phyloP scores from a whole-genome alignment of 2,888 invertebrate genomes.

The Lasioglossum malachurum region DNA sequence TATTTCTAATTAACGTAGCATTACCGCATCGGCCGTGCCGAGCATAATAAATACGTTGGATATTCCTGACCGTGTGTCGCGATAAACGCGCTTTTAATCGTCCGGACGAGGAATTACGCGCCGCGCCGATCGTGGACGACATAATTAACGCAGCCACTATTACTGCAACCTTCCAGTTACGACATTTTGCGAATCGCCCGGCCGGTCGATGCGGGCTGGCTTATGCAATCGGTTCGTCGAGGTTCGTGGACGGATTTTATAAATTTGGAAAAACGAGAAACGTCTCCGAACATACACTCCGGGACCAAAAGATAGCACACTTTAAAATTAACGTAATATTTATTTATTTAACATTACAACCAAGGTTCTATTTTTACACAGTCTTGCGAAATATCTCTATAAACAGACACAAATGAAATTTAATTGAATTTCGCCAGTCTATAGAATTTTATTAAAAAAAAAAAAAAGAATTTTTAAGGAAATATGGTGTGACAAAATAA shows the following conservation, averaged over 20 bases:
- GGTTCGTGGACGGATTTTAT: background rate
- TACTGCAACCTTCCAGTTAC: constrained; percentile 41
- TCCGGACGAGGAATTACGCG: constrained; percentile 50
- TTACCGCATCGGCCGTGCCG: constrained; percentile 54
- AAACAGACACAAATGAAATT: no score
- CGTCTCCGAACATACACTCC: no score
- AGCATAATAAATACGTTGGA: constrained; percentile 54
- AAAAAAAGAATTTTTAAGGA: no score
- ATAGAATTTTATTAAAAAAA: no score
- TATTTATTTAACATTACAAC: no score
- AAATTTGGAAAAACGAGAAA: background rate
- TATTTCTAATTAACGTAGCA: constrained; percentile 71
- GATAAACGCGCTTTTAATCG: constrained; percentile 66
- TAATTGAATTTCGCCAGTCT: no score
- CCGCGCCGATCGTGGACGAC: constrained; percentile 44
- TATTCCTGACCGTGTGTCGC: constrained; percentile 63
- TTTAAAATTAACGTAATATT: no score
- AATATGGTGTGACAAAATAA: no score
- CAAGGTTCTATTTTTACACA: no score
- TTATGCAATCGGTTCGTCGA: background rate
- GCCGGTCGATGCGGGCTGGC: background rate
- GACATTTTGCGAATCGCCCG: background rate
- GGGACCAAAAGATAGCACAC: no score
- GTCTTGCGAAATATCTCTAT: no score
- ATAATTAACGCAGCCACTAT: constrained; percentile 61